Evolutionary conservation across 1,140 invertebrate genomes (phyloP), one percentile per base, ranked within the genome.

Genomic region (Adelges cooleyi): DNA sequence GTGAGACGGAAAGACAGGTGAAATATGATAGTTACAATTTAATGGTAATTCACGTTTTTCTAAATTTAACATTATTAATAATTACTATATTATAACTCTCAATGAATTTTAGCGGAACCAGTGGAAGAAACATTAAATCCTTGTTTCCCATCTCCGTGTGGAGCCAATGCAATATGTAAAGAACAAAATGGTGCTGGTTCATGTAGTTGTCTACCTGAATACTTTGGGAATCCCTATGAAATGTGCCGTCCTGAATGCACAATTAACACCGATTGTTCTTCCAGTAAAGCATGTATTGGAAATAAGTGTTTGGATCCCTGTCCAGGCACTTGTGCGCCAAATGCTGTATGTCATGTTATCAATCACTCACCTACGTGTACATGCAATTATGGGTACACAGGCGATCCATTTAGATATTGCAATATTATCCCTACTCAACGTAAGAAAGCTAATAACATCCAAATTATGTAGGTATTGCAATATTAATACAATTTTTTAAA

Each of bases 311-410:
- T 67, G 18, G 73, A 78, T 68, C 78, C 79, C 15, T 79, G 79
- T 67, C 72, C 75, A 18, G 78, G 79, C 54, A 72, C 75, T 9
- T 82, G 81, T 70, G 80, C 79, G 6, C 69, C 70, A 15, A 70
- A 73, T 1, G 81, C 86, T 1, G 74, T 79, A 52, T 88, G 86
- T 73, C 77, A 81, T 74, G 82, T 87, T 38, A 79, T 84, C 11
- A 85, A 84, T 73, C 86, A 90, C 70, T 86, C 82, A 75, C 86
- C 86, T 0, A 81, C 86, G 48, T 89, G 86, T 74, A 82, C 77
- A 62, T 89, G 86, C 74, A 79, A 80, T 40, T 54, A 76, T 17
- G 77, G 75, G 18, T 80, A 80, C 56, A 85, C 81, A 44, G 86
- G 86, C 59, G 85, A 89, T 80, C 84, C 85, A 11, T 86, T 84